Evolutionary conservation across 2,113 vertebrate genomes (phyloP).

Genomic region (Crotalus horridus): DNA sequence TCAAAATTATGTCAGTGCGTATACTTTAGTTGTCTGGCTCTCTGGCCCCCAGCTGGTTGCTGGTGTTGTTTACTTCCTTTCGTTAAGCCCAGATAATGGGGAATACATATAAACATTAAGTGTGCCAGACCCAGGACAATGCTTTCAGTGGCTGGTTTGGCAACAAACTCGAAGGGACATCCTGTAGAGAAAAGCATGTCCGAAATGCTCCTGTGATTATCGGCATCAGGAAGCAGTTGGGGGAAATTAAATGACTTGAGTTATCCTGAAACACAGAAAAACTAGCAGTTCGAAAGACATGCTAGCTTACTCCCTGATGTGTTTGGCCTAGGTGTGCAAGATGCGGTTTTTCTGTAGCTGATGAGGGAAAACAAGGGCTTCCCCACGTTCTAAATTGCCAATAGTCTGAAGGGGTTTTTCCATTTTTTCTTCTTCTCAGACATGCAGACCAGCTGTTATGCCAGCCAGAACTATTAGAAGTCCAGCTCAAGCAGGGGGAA

Average conservation of each 20-base stretch:
- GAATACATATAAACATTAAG: not conserved
- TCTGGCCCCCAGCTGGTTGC: not conserved
- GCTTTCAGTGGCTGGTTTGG: conserved; percentile 3
- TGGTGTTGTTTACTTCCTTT: not conserved
- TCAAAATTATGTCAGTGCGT: not conserved
- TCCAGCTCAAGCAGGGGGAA: not conserved
- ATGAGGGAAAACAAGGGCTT: not conserved
- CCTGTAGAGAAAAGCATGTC: not conserved
- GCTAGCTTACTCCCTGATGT: not conserved
- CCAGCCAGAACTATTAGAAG: too few species aligned
- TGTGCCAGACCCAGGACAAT: not conserved
- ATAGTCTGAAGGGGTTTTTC: not conserved
- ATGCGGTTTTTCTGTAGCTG: not conserved
- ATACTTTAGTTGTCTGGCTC: not conserved
- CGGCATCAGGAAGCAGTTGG: not conserved
- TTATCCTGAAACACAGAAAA: not conserved
- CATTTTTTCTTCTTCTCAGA: not conserved
- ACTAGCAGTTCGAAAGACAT: not conserved
- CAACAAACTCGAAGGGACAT: not conserved
- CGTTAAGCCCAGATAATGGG: not conserved
- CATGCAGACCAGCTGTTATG: not conserved
- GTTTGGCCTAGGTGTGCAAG: not conserved
- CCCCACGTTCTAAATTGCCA: not conserved
- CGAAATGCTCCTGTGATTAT: not conserved
- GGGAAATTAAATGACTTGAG: not conserved